Evolutionary conservation across 2,888 invertebrate genomes (phyloP), one percentile per base, ranked within the genome.

Genomic region (Drosophila neotestacea): DNA sequence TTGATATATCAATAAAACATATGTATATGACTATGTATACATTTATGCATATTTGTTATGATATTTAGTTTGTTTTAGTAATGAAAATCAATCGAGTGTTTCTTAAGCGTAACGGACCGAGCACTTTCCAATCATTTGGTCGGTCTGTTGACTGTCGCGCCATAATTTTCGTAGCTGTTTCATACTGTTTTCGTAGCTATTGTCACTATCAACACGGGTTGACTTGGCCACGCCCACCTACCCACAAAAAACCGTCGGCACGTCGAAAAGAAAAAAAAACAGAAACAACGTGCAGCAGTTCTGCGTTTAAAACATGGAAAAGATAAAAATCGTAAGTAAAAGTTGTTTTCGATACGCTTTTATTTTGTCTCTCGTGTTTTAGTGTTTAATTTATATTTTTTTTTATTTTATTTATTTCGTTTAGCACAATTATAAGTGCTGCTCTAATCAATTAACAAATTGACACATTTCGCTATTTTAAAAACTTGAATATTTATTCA

Each of bases 121-220:
- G 77, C 76, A 89, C 90, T 90, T 89, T 89, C 88, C 88, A 89
- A 89, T 85, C 75, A 59, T 56, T 58, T 54, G 54, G n/a, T 42
- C 22, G 52, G 28, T 13, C 51, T 34, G 72, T 73, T 74, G 70
- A 68, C 68, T 58, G 67, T 67, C 68, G 70, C 88, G 70, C 77
- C 84, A 89, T 84, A 82, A 70, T 74, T 72, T 82, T 66, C 60
- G 62, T 70, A 52, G 60, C 62, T 70, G 73, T 61, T 59, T 70
- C 47, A 50, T 30, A 46, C 46, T 42, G 54, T 55, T 63, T 60
- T 68, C 34, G 58, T 34, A 39, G 48, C 61, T 80, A 71, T 77
- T 67, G 84, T 78, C 75, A 75, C 77, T 83, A 77, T 68, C 73
- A 76, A 64, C 68, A 34, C 52, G 58, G 32, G 16, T 36, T 27